Evolutionary conservation across 2,797 vertebrate species (phyloP), one percentile per base, ranked within the genome.

Genomic region (Steatocranus sp.): DNA sequence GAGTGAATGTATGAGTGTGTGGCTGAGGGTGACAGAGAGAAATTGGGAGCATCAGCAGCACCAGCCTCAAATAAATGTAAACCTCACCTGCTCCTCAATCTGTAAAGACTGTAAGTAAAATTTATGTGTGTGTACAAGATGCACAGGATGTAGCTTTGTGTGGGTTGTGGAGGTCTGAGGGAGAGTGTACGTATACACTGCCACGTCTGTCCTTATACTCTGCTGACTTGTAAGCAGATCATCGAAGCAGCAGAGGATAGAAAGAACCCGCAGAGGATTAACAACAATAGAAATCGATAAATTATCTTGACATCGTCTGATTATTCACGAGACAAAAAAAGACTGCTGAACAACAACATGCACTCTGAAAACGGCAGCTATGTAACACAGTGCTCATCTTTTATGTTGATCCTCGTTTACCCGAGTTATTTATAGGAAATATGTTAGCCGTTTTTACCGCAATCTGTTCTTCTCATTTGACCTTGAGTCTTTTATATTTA

Each of bases 201-300:
- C 53, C 53, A 56, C 25, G 18, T 49, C 48, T 56, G 25, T 56
- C 53, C 50, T 66, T 23, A 4, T 61, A 51, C 74, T 48, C 3
- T 27, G 34, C 63, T 74, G 83, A 83, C 68, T 79, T 70, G 32
- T 73, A 18, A 78, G 81, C 78, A 84, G 54, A 73, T 27, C 75
- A 46, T 30, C 7, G 14, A 49, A 74, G 73, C 88, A 43, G 61
- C 80, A 82, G 77, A 86, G 88, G 68, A 86, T 80, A 82, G 78
- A 84, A 80, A 86, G 38, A 70, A 81, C 25, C 82, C 36, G 30
- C 76, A 61, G 84, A 38, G 23, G 85, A 86, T 85, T 88, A 91
- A 79, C 79, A 91, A 84, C 84, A 89, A 87, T 75, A 83, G 53
- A 82, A 90, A 91, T 91, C 90, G 79, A 89, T 92, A 80, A 90